Evolutionary conservation across 2,888 invertebrate species (phyloP).

Genomic region (Volucella inanis): DNA sequence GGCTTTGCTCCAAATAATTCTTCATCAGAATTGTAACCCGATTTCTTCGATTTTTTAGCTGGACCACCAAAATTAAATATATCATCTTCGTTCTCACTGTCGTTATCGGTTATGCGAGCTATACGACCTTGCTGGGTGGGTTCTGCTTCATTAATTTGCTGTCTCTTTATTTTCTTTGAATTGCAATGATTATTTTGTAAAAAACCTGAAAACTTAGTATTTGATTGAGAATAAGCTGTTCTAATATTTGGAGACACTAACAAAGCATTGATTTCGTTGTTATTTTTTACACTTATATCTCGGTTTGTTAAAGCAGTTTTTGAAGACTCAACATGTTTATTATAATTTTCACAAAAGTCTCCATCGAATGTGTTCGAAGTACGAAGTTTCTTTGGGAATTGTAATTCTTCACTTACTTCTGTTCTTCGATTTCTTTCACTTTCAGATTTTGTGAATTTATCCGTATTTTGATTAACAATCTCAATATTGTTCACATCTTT

Average conservation of each 20-base stretch:
- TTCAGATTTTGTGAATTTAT: neutral
- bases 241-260: neutral
- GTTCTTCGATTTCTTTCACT: constrained; percentile 7
- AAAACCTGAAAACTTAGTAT: constrained; percentile 75
- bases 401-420: neutral
- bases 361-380: neutral
- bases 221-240: constrained; percentile 16
- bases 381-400: constrained; percentile 12
- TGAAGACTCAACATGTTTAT: neutral
- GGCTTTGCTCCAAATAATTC: constrained; percentile 74
- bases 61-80: constrained; percentile 79
- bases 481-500: constrained; percentile 15
- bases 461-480: constrained; percentile 10
- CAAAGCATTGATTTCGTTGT: neutral
- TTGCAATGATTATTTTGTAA: constrained; percentile 74
- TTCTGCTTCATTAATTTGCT: neutral
- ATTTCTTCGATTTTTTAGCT: constrained; percentile 59
- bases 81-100: constrained; percentile 77
- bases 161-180: neutral
- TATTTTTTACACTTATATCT: neutral
- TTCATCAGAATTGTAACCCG: constrained; percentile 68
- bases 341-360: neutral
- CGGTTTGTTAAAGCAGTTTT: neutral
- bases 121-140: constrained; percentile 77
- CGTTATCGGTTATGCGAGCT: constrained; percentile 78